Conservation (phyloP, 2,797 vertebrate genomes). For the Channa striata region DNA sequence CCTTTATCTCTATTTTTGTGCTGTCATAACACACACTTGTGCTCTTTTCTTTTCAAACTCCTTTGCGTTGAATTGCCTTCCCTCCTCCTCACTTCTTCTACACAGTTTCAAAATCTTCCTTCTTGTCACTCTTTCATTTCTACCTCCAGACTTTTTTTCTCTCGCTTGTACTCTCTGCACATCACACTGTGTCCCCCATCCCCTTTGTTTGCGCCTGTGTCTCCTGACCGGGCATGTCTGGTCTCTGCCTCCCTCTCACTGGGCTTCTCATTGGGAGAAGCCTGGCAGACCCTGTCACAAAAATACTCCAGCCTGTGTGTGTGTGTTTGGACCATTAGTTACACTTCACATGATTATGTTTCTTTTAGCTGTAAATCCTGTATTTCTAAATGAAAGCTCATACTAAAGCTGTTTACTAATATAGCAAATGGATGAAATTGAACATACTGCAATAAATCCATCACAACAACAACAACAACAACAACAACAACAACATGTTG, state of each 20-base stretch:
- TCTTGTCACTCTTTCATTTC: constrained; percentile 19
- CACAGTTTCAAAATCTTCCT: constrained; percentile 8
- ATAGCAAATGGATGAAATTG: neutral
- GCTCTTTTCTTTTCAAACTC: neutral
- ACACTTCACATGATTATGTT: neutral
- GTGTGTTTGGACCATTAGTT: neutral
- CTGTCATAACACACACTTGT: constrained; percentile 35
- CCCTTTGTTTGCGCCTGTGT: constrained; percentile 7
- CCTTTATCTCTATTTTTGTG: constrained; percentile 63
- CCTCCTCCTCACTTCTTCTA: constrained; percentile 28
- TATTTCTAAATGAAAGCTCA: neutral
- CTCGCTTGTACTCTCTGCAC: neutral
- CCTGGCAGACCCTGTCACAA: neutral
- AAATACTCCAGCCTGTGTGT: constrained; percentile 12
- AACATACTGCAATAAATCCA: neutral
- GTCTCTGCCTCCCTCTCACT: constrained; percentile 15
- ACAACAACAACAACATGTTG: neutral
- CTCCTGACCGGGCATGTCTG: constrained; percentile 8
- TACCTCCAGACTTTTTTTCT: neutral
- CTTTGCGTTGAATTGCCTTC: constrained; percentile 22
- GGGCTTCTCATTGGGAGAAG: constrained; percentile 17
- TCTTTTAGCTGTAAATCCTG: neutral
- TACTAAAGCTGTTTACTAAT: neutral
- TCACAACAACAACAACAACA: neutral
- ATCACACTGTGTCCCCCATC: neutral